Evolutionary conservation across 2,797 vertebrate genomes (phyloP), one percentile per base, ranked within the genome.

Genomic region (Vultur gryphus): DNA sequence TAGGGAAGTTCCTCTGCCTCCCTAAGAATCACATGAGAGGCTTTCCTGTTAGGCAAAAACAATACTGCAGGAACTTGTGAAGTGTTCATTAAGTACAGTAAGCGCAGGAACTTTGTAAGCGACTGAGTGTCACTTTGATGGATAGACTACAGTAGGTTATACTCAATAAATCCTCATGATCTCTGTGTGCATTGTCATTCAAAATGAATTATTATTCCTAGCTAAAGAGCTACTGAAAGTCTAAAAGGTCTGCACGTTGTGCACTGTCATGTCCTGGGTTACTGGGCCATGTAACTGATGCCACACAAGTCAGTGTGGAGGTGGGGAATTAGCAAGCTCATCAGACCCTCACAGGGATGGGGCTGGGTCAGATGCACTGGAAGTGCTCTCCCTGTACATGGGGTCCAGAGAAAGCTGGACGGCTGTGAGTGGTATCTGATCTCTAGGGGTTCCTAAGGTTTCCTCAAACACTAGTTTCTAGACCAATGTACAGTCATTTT

Each of bases 41-140:
- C 17, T 71, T 87, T n/a, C 64, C 35, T 2, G 1, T 67, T 84
- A 90, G 46, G 77, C 31, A 77, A 88, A 94, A 93, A 69, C 73
- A 91, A 85, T 77, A 52, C 48, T 94, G 54, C 29, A 92, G 79
- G 58, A 91, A 88, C 44, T 41, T 95, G 57, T 76, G 88, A 79
- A 90, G 88, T 43, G 39, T 93, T 91, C 83, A 84, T 88, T 94
- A 96, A 71, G 80, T 94, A 84, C 48, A 33, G 73, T 54, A 81
- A 81, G 69, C 9, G 6, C 70, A 93, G 67, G 73, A 94, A 93
- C 62, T 88, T 76, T 33, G 29, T 67, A 93, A 96, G 86, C 6
- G 14, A 82, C 58, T 70, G 72, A 67, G 59, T 93, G 91, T 96
- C 91, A 96, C n/a, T 90, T 95, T 94, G 95, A 97, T 93, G 84